Conservation (phyloP, 1,140 invertebrate genomes). For the Halictus rubicundus region DNA sequence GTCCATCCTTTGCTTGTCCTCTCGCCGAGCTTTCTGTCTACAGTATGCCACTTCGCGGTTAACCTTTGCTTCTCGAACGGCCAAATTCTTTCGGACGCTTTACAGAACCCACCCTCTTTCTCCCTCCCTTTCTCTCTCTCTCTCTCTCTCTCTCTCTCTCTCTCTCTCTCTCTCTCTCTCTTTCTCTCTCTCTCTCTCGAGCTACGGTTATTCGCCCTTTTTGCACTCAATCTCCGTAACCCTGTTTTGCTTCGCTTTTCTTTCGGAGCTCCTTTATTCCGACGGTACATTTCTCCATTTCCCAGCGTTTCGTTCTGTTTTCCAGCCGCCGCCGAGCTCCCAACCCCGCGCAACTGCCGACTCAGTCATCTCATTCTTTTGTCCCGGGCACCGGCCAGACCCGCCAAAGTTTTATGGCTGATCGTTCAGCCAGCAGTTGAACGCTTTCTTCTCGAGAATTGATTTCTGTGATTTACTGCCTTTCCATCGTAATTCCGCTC, state of each 20-base stretch:
- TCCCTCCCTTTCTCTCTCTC: neutral
- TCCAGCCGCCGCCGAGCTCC: neutral
- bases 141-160: too few species aligned
- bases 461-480: slow-evolving; percentile 38
- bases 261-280: neutral
- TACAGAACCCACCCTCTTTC: too few species aligned
- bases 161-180: neutral
- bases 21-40: slow-evolving; percentile 7
- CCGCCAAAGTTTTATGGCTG: slow-evolving; percentile 28
- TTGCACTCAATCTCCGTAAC: neutral
- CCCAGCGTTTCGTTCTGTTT: slow-evolving; percentile 19
- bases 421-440: slow-evolving; percentile 32
- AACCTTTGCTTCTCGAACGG: slow-evolving; percentile 64
- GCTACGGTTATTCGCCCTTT: neutral
- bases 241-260: neutral
- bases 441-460: slow-evolving; percentile 24
- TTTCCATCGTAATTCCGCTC: neutral
- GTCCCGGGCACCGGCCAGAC: neutral
- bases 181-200: too few species aligned
- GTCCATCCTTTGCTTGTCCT: neutral
- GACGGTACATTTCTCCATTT: neutral
- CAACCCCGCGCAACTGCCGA: neutral
- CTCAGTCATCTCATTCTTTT: slow-evolving; percentile 22
- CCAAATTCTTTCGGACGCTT: slow-evolving; percentile 26
- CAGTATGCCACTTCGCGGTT: slow-evolving; percentile 49